Conservation (phyloP, 2,888 invertebrate genomes). For the Choreutis nemorana region DNA sequence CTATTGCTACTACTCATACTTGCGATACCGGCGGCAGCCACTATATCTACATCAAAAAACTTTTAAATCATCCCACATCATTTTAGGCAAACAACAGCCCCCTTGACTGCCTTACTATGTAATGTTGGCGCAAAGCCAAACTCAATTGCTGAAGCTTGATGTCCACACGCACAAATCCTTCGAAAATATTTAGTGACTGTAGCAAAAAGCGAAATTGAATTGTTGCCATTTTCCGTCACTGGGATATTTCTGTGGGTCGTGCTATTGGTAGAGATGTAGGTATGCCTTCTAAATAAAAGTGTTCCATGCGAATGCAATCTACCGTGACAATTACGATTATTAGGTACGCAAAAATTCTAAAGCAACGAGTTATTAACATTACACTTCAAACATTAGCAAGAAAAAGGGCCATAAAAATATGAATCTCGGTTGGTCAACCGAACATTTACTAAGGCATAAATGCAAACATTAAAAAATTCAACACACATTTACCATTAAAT, state of each 20-base stretch:
- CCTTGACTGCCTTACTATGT: conserved; percentile 8
- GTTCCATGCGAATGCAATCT: conserved; percentile 51
- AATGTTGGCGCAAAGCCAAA: conserved; percentile 37
- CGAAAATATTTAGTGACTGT: conserved; percentile 29
- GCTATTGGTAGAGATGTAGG: no score
- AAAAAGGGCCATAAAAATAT: no score
- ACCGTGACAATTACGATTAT: no score
- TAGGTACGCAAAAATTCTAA: no score
- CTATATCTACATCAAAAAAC: conserved; percentile 7
- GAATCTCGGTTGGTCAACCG: no score
- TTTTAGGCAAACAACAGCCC: conserved; percentile 7
- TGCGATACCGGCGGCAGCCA: not conserved
- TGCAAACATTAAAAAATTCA: no score
- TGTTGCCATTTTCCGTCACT: conserved; percentile 56
- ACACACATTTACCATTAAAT: no score
- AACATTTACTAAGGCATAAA: no score
- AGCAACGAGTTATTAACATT: no score
- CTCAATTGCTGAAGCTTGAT: conserved; percentile 46
- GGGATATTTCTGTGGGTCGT: conserved; percentile 50
- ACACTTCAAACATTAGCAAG: no score
- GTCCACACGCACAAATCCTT: conserved; percentile 38
- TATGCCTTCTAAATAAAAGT: no score
- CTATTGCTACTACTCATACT: not conserved
- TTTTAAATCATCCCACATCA: conserved; percentile 2
- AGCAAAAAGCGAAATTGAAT: conserved; percentile 66